phyloP scores from a whole-genome alignment of 2,888 invertebrate genomes.

The Melitaea athalia region DNA sequence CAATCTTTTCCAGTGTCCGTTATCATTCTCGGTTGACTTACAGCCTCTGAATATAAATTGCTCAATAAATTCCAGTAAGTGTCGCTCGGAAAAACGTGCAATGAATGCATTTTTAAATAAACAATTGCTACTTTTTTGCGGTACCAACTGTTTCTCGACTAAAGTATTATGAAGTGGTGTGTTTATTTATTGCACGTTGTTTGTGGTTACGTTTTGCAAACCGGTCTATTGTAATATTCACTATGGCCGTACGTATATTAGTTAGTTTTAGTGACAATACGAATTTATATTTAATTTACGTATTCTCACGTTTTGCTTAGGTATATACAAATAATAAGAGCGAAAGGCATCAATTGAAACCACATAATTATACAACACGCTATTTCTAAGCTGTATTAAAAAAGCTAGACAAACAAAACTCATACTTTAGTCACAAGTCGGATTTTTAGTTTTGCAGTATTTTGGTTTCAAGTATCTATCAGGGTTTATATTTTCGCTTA shows the following conservation, averaged over 20 bases:
- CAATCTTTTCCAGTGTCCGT: slow-evolving; percentile 39
- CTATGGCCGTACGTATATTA: not conserved
- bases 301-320: too few relatives aligned
- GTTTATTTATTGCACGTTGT: slow-evolving; percentile 12
- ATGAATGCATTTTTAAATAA: slow-evolving; percentile 36
- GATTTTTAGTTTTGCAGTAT: too few relatives aligned
- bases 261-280: too few relatives aligned
- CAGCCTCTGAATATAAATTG: slow-evolving; percentile 54
- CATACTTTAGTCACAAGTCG: too few relatives aligned
- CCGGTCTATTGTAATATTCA: not conserved
- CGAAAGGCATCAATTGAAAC: too few relatives aligned
- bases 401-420: too few relatives aligned
- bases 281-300: too few relatives aligned
- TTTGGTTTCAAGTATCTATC: too few relatives aligned
- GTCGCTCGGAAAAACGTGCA: slow-evolving; percentile 41
- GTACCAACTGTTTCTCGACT: slow-evolving; percentile 30
- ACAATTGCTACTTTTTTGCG: slow-evolving; percentile 30
- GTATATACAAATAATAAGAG: too few relatives aligned
- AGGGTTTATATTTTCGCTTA: too few relatives aligned
- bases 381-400: too few relatives aligned
- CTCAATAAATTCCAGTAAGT: slow-evolving; percentile 56
- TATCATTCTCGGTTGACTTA: slow-evolving; percentile 61
- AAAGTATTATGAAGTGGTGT: slow-evolving; percentile 25
- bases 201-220: not conserved
- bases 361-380: too few relatives aligned